Conservation (phyloP, 30 jellyfish, hydroid and myxozoan species). For the Chironex yamaguchii region DNA sequence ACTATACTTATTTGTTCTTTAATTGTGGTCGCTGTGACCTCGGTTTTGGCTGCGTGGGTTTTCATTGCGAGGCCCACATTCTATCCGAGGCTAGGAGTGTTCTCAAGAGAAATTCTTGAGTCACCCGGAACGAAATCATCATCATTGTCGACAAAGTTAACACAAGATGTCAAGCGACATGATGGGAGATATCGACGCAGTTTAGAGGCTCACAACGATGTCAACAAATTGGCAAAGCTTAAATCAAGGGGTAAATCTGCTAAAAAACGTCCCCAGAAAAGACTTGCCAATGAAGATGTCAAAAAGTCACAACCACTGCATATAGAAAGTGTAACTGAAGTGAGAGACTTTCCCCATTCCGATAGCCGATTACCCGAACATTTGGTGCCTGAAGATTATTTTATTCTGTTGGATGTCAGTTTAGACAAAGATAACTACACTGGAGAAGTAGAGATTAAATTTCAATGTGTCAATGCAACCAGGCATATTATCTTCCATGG, state of each 20-base stretch:
- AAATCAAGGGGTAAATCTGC: background rate
- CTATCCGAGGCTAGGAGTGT: constrained; percentile 72
- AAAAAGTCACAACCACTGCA: background rate
- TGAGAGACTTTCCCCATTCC: constrained; percentile 75
- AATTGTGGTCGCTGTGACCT: constrained; percentile 69
- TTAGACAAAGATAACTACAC: constrained; percentile 65
- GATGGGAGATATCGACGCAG: background rate
- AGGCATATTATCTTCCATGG: constrained; percentile 83
- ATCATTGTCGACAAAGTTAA: background rate
- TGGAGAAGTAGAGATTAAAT: constrained; percentile 70
- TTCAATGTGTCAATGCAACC: constrained; percentile 68
- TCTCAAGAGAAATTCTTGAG: constrained; percentile 39
- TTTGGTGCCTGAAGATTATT: constrained; percentile 81
- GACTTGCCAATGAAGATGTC: background rate
- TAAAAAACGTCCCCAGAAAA: background rate
- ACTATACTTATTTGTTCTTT: constrained; percentile 83
- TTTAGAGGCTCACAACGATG: background rate
- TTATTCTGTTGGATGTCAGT: constrained; percentile 64
- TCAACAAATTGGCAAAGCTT: background rate
- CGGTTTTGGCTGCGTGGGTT: constrained; percentile 88
- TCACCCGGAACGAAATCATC: constrained; percentile 1
- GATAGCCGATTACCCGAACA: constrained; percentile 80
- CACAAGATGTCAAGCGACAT: background rate
- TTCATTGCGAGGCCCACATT: constrained; percentile 87
- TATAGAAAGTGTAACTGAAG: background rate